A percentile compares a stretch with the other conserved stretches of the same genome.
These are phyloP conservation scores for Heliconius himera DNA, from an alignment of 1,140 invertebrate genomes.

Conservation along the genomic window DNA sequence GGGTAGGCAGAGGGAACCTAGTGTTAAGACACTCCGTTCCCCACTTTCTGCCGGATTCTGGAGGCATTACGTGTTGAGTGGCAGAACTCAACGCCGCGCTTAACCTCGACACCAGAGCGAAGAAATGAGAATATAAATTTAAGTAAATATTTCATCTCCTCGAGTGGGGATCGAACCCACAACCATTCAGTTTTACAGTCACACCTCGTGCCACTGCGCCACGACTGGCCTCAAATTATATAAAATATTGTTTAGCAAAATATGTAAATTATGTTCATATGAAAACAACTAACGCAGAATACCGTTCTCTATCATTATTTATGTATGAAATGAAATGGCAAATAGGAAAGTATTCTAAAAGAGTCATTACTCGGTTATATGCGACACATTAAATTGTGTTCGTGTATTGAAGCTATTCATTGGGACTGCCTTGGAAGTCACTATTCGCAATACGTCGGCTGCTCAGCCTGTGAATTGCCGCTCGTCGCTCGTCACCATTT, in stretches of 20 bases:
- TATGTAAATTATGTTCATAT: conserved; percentile 15
- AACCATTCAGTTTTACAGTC: no score
- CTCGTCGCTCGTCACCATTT: conserved; percentile 52
- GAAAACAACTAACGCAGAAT: not conserved
- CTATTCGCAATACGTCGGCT: conserved; percentile 47
- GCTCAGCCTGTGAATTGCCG: conserved; percentile 47
- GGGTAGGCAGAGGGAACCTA: no score
- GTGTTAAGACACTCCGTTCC: no score
- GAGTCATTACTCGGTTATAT: conserved; percentile 42
- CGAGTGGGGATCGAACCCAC: no score
- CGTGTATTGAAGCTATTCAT: conserved; percentile 52
- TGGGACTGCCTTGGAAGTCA: conserved; percentile 46
- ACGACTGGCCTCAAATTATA: no score
- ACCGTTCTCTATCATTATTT: not conserved
- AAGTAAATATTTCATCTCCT: no score
- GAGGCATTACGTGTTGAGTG: no score
- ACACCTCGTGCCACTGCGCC: no score
- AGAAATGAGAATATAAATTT: no score
- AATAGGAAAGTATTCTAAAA: conserved; percentile 23
- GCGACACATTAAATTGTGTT: conserved; percentile 49
- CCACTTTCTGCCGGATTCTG: no score
- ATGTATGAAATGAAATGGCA: not conserved
- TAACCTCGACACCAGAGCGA: no score
- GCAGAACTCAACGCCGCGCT: no score
- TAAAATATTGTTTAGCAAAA: not conserved